A percentile compares a stretch with the other conserved stretches of the same genome.
These are phyloP conservation scores for Achatina immaculata DNA, from an alignment of 1,140 invertebrate species.

Conservation along the genomic window DNA sequence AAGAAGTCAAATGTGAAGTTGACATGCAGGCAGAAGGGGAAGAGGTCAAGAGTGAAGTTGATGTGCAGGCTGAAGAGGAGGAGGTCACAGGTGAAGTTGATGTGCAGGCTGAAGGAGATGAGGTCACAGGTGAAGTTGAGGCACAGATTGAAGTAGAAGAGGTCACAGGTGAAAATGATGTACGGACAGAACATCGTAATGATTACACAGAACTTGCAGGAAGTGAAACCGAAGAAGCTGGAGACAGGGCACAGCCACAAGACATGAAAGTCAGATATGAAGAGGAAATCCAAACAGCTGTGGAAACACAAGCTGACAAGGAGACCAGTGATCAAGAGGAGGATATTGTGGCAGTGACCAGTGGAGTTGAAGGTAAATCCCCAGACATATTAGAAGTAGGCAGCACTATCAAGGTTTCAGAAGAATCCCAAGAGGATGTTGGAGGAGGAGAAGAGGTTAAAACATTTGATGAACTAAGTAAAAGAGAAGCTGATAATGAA, in stretches of 20 bases:
- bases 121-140: slow-evolving; percentile 54
- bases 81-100: slow-evolving; percentile 13
- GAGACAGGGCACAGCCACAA: background rate
- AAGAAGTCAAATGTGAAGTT: background rate
- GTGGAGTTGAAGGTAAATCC: too few relatives aligned
- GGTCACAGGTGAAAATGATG: slow-evolving; percentile 8
- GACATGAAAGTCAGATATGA: slow-evolving; percentile 1
- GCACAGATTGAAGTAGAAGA: slow-evolving; percentile 41
- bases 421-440: too few relatives aligned
- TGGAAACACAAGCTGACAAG: background rate
- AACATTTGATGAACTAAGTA: too few relatives aligned
- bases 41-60: slow-evolving; percentile 52
- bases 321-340: slow-evolving; percentile 2
- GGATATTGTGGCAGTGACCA: background rate
- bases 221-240: too few relatives aligned
- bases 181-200: slow-evolving; percentile 14
- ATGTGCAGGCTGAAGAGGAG: slow-evolving; percentile 44
- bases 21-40: background rate
- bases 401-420: too few relatives aligned
- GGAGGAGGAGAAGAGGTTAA: too few relatives aligned
- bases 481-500: too few relatives aligned
- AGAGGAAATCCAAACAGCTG: background rate
- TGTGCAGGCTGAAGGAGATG: slow-evolving; percentile 3
- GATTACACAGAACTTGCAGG: too few relatives aligned
- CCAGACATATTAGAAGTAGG: too few relatives aligned